A percentile compares a stretch with the other conserved stretches of the same genome.
Conservation (phyloP, 2,888 invertebrate genomes). For the Leptopilina myrica region DNA sequence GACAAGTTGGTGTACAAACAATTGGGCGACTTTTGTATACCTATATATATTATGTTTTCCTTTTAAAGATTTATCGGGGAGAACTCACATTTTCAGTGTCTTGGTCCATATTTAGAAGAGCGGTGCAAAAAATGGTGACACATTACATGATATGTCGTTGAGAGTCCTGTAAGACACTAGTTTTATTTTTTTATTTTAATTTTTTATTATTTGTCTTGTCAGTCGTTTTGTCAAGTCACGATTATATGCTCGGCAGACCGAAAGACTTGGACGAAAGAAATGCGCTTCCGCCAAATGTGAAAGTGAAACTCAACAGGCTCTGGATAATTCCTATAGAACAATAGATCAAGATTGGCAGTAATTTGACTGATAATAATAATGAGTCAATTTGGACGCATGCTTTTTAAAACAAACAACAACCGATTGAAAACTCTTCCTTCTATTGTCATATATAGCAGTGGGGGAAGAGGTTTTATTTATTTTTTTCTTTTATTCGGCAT, state of each 20-base stretch:
- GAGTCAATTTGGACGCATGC: slow-evolving; percentile 26
- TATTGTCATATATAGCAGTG: not conserved
- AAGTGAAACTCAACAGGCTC: slow-evolving; percentile 25
- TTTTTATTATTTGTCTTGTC: slow-evolving; percentile 19
- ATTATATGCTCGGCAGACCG: slow-evolving; percentile 34
- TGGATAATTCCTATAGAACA: slow-evolving; percentile 28
- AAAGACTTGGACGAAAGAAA: slow-evolving; percentile 33
- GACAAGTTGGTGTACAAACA: slow-evolving; percentile 11
- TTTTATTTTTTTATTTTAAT: slow-evolving; percentile 9
- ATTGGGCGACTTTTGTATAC: too few species aligned
- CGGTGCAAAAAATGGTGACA: slow-evolving; percentile 25
- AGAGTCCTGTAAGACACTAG: slow-evolving; percentile 32
- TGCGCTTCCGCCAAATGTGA: slow-evolving; percentile 35
- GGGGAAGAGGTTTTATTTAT: not conserved
- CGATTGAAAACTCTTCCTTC: not conserved
- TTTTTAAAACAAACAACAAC: slow-evolving; percentile 28
- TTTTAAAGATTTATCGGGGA: slow-evolving; percentile 11
- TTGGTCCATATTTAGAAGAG: slow-evolving; percentile 37
- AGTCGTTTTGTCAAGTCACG: slow-evolving; percentile 35
- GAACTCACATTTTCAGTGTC: slow-evolving; percentile 2
- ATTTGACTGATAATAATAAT: slow-evolving; percentile 33
- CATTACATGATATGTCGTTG: slow-evolving; percentile 26
- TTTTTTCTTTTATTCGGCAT: not conserved
- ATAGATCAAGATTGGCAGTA: slow-evolving; percentile 35
- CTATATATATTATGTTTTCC: slow-evolving; percentile 5